phyloP scores from a whole-genome alignment of 2,888 invertebrate genomes.

The Mycalesis mineus region DNA sequence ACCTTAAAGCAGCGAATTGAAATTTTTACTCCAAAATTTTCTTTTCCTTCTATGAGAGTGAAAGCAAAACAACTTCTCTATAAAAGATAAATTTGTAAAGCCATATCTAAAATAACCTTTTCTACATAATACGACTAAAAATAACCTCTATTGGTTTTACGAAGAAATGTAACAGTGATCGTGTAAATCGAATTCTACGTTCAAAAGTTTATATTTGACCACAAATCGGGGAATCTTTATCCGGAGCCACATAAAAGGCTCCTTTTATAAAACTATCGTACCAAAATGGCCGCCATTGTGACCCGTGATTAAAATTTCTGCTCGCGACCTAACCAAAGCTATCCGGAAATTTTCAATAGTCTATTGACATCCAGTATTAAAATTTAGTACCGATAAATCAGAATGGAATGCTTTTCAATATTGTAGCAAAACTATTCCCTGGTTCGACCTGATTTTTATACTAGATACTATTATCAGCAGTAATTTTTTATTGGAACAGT shows the following conservation, averaged over 20 bases:
- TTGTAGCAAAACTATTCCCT: conserved; percentile 1
- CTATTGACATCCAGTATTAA: conserved; percentile 20
- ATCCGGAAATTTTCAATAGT: conserved; percentile 13
- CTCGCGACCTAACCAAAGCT: conserved; percentile 12
- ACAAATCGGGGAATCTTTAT: conserved; percentile 1
- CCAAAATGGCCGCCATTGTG: conserved; percentile 18
- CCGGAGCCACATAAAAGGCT: conserved; percentile 11
- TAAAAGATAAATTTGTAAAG: too few species aligned
- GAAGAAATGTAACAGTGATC: neutral
- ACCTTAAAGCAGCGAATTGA: too few species aligned
- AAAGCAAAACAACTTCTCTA: too few species aligned
- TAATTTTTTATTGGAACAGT: too few species aligned
- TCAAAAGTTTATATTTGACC: neutral
- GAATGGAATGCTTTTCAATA: conserved; percentile 14
- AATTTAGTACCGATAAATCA: conserved; percentile 18
- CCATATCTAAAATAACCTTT: too few species aligned
- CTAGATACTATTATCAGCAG: neutral
- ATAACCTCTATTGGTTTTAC: neutral
- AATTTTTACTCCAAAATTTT: too few species aligned
- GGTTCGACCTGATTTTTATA: neutral
- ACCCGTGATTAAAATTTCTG: conserved; percentile 27
- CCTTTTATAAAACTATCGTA: conserved; percentile 21
- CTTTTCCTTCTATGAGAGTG: too few species aligned
- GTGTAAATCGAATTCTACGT: neutral
- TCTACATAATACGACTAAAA: too few species aligned